Conservation (phyloP, 2,113 vertebrate genomes). For the Agapornis roseicollis region DNA sequence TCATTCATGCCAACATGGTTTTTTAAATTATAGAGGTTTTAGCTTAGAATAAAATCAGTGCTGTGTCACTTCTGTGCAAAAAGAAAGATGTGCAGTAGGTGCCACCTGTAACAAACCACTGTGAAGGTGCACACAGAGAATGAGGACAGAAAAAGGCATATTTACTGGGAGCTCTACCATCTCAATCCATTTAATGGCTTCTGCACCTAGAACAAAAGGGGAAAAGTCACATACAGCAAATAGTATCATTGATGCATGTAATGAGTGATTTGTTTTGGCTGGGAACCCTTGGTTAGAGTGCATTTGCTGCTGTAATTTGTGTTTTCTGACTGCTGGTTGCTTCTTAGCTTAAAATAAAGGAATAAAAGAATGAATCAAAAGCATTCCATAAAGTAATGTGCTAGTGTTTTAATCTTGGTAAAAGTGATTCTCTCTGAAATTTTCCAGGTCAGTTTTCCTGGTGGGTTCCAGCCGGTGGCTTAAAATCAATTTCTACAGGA, state of each 20-base stretch:
- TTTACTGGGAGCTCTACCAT: background rate
- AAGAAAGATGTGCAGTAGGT: background rate
- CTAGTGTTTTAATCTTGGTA: background rate
- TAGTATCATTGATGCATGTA: constrained; percentile 42
- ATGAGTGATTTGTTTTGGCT: constrained; percentile 57
- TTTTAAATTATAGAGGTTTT: background rate
- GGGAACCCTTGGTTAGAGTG: constrained; percentile 23
- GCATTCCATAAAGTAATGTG: background rate
- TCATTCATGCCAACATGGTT: background rate
- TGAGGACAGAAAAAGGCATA: background rate
- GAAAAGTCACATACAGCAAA: constrained; percentile 38
- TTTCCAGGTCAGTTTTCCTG: background rate
- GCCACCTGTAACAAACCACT: background rate
- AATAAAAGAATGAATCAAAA: background rate
- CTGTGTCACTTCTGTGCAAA: background rate
- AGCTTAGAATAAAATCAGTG: background rate
- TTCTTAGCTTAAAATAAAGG: constrained; percentile 32
- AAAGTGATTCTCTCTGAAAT: background rate
- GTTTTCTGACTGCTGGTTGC: background rate
- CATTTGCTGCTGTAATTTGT: constrained; percentile 31
- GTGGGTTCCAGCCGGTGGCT: background rate
- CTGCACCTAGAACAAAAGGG: constrained; percentile 45
- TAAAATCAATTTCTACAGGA: background rate
- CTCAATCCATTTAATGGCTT: constrained; percentile 41
- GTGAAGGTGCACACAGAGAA: background rate